Percentiles rank a stretch among this genome's conserved stretches.
Evolutionary conservation across 2,113 vertebrate species (phyloP).

Genomic region (Cynocephalus volans): DNA sequence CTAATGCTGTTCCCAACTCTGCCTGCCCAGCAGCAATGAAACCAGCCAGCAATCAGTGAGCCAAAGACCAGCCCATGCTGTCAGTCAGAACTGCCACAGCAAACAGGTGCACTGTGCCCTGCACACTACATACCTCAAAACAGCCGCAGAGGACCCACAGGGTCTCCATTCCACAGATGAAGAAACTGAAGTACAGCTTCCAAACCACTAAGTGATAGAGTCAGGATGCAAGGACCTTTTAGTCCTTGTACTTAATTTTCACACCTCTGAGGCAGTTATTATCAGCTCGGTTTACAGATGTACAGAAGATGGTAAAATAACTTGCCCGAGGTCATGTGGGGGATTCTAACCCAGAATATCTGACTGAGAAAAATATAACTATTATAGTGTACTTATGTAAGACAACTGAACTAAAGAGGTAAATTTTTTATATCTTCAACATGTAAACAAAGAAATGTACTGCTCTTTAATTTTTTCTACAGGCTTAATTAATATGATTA

Average conservation of each 20-base stretch:
- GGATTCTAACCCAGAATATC: neutral
- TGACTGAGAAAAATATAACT: neutral
- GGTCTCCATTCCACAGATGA: neutral
- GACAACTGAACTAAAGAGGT: neutral
- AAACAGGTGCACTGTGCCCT: neutral
- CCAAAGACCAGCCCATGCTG: neutral
- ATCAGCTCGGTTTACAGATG: neutral
- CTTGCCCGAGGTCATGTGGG: neutral
- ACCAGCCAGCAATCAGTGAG: neutral
- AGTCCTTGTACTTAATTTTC: neutral
- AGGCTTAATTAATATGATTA: neutral
- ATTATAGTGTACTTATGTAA: too few relatives aligned
- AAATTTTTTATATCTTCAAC: neutral
- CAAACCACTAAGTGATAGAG: neutral
- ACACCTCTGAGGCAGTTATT: neutral
- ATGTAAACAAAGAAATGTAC: neutral
- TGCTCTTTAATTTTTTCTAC: neutral
- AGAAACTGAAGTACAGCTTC: neutral
- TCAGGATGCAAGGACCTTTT: neutral
- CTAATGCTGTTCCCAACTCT: neutral
- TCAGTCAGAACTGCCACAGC: neutral
- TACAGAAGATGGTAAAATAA: neutral
- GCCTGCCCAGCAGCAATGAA: neutral
- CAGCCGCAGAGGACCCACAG: fast-evolving
- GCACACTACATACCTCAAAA: neutral